Base-by-base conservation (phyloP, 2,113 vertebrate species). In the Oenanthe oenanthe region DNA sequence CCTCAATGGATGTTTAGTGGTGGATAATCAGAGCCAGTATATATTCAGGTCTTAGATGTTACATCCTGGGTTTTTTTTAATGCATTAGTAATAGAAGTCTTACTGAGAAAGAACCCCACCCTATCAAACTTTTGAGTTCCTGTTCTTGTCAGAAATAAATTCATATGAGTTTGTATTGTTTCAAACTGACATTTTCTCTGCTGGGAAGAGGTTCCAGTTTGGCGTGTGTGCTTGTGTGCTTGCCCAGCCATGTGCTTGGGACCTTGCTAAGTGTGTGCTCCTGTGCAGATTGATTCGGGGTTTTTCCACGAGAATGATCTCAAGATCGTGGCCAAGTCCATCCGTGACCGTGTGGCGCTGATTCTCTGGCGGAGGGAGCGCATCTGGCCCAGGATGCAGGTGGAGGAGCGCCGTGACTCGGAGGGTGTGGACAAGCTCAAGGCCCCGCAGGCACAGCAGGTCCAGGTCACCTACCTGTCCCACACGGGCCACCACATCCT, bases 271-370 rank as follows among this genome's bases (percentile, higher is more conserved):
- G 61, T 18, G 40, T 81, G 36, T 91, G 36, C 40, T 96, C 54
- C 66, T 68, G 93, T 89, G 65, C 82, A 99, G 99, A 98, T 99
- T 28, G 99, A 99, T 26, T 99, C 99, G 24, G 99, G 99, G 17
- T 99, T 99, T 95, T 99, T 99, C 97, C 98, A 99, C 18, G 99
- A 99, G 81, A 99, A 97, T 3, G 99, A 99, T 24, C 97, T 99
- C 85, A 99, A 99, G 98, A 98, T 99, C 17, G 98, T 99, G 53
- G 99, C 98, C 6, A 99, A 99, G 97, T 99, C 99, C 22, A 99
- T 99, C 92, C 98, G 99, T 4, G 99, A 99, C 95, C 98, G 99
- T 2, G 99, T 99, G 58, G 98, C 99, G 1, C 96, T 99, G 60
- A 99, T 99, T 96, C 99, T 98, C 36, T 99, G 99, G 99, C 97